Percentiles rank a stretch among this genome's conserved stretches.
These are phyloP conservation scores for Tragulus kanchil DNA, from an alignment of 2,113 vertebrate genomes.

Conservation along the genomic window DNA sequence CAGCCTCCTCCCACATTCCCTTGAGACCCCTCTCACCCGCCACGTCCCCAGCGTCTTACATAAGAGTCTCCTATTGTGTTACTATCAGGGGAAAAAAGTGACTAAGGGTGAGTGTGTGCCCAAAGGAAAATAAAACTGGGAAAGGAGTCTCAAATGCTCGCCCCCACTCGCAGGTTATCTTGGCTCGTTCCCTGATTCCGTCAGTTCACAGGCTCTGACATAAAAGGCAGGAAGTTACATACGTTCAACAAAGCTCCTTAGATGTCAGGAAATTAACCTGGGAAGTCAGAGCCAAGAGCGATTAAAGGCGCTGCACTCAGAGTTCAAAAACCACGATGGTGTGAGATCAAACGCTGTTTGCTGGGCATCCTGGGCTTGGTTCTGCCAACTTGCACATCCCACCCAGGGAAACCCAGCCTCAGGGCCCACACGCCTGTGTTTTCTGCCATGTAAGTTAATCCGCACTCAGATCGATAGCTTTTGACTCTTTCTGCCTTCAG, in stretches of 20 bases:
- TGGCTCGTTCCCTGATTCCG: slow-evolving; percentile 54
- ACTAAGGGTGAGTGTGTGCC: background rate
- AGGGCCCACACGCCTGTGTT: background rate
- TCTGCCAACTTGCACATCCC: slow-evolving; percentile 25
- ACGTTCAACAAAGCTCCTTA: slow-evolving; percentile 81
- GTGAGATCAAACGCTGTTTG: slow-evolving; percentile 74
- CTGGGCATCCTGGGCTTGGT: slow-evolving; percentile 33
- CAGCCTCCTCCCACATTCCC: background rate
- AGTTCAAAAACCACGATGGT: slow-evolving; percentile 68
- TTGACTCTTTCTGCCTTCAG: background rate
- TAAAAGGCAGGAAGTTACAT: slow-evolving; percentile 84
- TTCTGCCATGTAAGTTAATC: background rate
- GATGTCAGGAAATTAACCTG: slow-evolving; percentile 86
- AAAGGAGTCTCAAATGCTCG: background rate
- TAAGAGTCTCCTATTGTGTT: slow-evolving; percentile 57
- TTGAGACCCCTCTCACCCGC: background rate
- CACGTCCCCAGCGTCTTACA: background rate
- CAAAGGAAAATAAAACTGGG: slow-evolving; percentile 43
- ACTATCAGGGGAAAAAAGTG: background rate
- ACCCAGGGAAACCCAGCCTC: background rate
- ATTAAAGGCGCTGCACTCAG: slow-evolving; percentile 52
- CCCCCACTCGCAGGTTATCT: slow-evolving; percentile 9
- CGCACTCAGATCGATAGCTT: background rate
- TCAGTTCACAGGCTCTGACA: slow-evolving; percentile 78
- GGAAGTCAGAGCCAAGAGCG: slow-evolving; percentile 72